A percentile compares a stretch with the other conserved stretches of the same genome.
Evolutionary conservation across 1,140 invertebrate genomes (phyloP).

Genomic region (Chrysomallon squamiferum): DNA sequence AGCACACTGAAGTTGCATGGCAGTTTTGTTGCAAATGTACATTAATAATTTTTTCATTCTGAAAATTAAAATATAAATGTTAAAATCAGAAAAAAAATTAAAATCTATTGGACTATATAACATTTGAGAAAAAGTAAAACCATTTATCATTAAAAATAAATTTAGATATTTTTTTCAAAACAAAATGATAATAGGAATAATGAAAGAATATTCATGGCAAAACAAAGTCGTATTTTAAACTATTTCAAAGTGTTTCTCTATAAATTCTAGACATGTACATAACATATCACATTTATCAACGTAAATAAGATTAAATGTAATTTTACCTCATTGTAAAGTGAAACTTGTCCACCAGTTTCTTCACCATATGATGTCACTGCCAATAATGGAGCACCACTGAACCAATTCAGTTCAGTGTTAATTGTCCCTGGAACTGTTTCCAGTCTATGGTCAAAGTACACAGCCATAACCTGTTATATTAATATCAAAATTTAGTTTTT

Average conservation of each 20-base stretch:
- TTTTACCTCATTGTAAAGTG: constrained; percentile 87
- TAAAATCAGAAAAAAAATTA: background rate
- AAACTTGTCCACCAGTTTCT: constrained; percentile 85
- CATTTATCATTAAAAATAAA: background rate
- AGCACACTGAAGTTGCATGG: constrained; percentile 73
- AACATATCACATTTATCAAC: too few relatives aligned
- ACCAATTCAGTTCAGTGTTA: constrained; percentile 79
- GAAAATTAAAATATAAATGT: constrained; percentile 34
- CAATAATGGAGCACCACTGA: constrained; percentile 77
- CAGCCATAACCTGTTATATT: constrained; percentile 45
- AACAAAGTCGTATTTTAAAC: too few relatives aligned
- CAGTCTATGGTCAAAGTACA: constrained; percentile 62
- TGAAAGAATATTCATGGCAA: background rate
- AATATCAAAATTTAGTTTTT: too few relatives aligned
- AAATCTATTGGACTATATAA: background rate
- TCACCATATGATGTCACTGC: constrained; percentile 86
- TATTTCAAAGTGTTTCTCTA: too few relatives aligned
- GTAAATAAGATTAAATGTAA: too few relatives aligned
- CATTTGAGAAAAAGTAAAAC: background rate
- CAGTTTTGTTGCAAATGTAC: constrained; percentile 70
- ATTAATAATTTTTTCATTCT: constrained; percentile 81
- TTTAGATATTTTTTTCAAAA: background rate
- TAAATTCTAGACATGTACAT: too few relatives aligned
- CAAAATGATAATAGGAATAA: background rate
- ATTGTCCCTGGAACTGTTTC: constrained; percentile 46